Conservation (phyloP, 1,140 invertebrate genomes). For the Lineus longissimus region DNA sequence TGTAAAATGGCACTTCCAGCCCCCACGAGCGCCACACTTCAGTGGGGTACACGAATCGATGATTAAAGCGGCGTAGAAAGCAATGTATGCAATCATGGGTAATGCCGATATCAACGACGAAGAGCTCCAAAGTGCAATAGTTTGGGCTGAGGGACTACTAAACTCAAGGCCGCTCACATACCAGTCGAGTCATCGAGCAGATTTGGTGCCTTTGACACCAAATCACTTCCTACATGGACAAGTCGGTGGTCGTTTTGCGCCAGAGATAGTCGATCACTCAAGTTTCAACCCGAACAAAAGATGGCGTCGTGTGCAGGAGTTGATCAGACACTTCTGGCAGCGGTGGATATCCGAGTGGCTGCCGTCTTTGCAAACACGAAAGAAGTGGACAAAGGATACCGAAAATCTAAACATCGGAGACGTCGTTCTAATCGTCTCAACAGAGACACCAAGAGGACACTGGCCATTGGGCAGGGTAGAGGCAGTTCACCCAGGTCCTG, state of each 20-base stretch:
- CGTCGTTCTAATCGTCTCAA: not conserved
- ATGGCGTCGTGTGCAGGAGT: constrained; percentile 15
- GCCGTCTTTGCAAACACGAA: not conserved
- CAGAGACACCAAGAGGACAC: too few relatives aligned
- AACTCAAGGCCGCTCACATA: constrained; percentile 12
- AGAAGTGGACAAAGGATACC: not conserved
- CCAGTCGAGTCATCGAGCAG: not conserved
- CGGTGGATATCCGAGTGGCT: constrained; percentile 16
- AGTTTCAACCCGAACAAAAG: not conserved
- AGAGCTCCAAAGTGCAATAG: constrained; percentile 13
- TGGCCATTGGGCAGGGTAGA: too few relatives aligned
- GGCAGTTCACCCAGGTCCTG: too few relatives aligned
- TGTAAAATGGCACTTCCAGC: not conserved
- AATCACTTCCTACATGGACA: constrained; percentile 16
- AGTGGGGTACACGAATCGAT: constrained; percentile 10
- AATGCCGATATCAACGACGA: constrained; percentile 6
- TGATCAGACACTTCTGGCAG: constrained; percentile 20
- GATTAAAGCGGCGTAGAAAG: constrained; percentile 9
- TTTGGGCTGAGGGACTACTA: constrained; percentile 7
- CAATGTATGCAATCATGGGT: not conserved
- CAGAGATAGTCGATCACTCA: constrained; percentile 2
- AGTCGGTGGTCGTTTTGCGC: constrained; percentile 12
- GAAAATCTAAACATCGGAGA: constrained; percentile 8
- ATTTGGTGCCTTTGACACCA: constrained; percentile 10
- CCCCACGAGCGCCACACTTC: constrained; percentile 13